Evolutionary conservation across 2,797 vertebrate species (phyloP).

Genomic region (Sorex maritimensis): DNA sequence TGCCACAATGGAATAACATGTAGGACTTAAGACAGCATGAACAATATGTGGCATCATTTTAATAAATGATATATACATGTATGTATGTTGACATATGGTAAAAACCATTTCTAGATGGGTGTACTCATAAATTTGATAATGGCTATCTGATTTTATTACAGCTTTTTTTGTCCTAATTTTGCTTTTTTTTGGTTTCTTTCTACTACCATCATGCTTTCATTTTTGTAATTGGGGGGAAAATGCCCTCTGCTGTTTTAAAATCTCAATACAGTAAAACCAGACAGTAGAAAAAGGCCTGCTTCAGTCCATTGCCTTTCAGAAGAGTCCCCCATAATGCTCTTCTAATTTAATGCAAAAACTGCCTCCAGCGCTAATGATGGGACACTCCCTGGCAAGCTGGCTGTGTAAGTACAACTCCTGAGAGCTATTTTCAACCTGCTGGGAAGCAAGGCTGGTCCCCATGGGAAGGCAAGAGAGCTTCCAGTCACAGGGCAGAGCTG

Average conservation of each 20-base stretch:
- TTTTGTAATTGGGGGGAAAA: background rate
- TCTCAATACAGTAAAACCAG: background rate
- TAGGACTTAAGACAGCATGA: background rate
- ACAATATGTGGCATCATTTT: background rate
- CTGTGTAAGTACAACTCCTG: no score
- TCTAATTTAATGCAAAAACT: constrained; percentile 13
- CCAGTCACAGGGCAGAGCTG: rapidly evolving
- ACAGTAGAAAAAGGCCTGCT: background rate
- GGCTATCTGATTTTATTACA: background rate
- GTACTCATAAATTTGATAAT: background rate
- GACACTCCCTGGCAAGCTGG: background rate
- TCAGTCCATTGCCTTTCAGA: background rate
- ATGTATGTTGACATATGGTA: background rate
- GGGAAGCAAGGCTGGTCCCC: background rate
- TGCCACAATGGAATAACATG: constrained; percentile 1
- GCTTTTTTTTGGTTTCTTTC: constrained; percentile 7
- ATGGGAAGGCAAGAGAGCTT: background rate
- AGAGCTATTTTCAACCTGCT: background rate
- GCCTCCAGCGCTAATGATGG: background rate
- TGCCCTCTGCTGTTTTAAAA: constrained; percentile 38
- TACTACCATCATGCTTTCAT: background rate
- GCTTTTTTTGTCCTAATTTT: background rate
- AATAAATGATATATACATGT: background rate
- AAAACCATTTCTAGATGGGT: background rate
- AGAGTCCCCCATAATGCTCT: background rate